Evolutionary conservation across 2,113 vertebrate species (phyloP).

Genomic region (Pluvianellus socialis): DNA sequence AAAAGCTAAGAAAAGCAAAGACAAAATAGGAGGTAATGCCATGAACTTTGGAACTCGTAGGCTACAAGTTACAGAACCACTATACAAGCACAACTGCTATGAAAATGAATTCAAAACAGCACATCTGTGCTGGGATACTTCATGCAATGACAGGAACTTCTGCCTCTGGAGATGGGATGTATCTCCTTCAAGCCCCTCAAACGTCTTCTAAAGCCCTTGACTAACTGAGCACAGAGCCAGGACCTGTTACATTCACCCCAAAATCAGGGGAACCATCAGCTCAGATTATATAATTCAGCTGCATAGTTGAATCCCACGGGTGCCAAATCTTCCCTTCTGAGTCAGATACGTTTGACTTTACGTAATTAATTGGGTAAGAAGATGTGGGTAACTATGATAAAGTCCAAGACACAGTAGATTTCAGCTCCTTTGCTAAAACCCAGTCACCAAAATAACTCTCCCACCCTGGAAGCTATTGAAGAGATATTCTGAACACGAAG

Average conservation of each 20-base stretch:
- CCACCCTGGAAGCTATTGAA: background rate
- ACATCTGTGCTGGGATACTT: background rate
- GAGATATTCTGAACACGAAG: background rate
- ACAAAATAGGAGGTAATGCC: background rate
- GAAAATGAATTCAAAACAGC: background rate
- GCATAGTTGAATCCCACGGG: background rate
- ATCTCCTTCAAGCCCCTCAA: background rate
- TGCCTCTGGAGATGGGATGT: background rate
- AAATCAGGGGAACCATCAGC: background rate
- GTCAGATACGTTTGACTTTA: background rate
- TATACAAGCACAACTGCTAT: background rate
- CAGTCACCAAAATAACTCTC: background rate
- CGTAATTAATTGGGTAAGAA: background rate
- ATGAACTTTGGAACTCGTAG: background rate
- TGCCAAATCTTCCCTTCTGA: background rate
- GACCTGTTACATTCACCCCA: background rate
- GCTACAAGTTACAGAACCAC: background rate
- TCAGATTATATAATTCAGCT: background rate
- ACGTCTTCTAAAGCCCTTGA: background rate
- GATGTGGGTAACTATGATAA: background rate
- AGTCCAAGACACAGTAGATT: background rate
- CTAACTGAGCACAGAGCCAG: background rate
- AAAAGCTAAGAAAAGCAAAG: background rate
- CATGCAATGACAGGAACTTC: background rate
- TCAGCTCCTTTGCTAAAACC: background rate